A percentile compares a stretch with the other conserved stretches of the same genome.
Evolutionary conservation across 2,888 invertebrate species (phyloP).

Genomic region (Microctonus hyperodae): DNA sequence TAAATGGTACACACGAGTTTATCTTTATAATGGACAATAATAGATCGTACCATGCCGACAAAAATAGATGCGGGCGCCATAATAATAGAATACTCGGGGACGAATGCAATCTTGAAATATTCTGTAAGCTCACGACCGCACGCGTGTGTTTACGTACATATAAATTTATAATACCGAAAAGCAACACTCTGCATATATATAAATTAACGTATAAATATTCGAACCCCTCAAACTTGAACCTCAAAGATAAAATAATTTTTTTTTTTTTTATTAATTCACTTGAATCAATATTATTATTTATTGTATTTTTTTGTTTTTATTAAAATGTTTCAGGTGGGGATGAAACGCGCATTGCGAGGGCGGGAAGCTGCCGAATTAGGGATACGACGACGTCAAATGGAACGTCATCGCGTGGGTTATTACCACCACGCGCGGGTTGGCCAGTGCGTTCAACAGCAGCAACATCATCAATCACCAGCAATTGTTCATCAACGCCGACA

Average conservation of each 20-base stretch:
- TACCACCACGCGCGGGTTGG: constrained; percentile 61
- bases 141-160: background rate
- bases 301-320: background rate
- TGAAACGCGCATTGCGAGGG: constrained; percentile 63
- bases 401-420: constrained; percentile 60
- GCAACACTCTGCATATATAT: too few relatives aligned
- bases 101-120: constrained; percentile 36
- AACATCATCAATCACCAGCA: constrained; percentile 34
- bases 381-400: constrained; percentile 57
- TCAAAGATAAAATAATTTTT: background rate
- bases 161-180: background rate
- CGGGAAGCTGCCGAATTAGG: constrained; percentile 61
- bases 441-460: constrained; percentile 51
- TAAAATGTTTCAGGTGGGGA: constrained; percentile 58
- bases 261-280: background rate
- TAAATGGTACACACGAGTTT: constrained; percentile 33
- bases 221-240: background rate
- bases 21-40: constrained; percentile 38
- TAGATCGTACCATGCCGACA: constrained; percentile 38
- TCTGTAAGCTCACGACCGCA: constrained; percentile 9
- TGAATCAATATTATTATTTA: background rate
- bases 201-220: background rate
- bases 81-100: constrained; percentile 39
- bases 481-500: constrained; percentile 17
- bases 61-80: constrained; percentile 40